Percentiles rank a stretch among this genome's conserved stretches.
These are phyloP conservation scores for Dipodomys stephensi DNA, from an alignment of 2,113 vertebrate species.

Conservation along the genomic window DNA sequence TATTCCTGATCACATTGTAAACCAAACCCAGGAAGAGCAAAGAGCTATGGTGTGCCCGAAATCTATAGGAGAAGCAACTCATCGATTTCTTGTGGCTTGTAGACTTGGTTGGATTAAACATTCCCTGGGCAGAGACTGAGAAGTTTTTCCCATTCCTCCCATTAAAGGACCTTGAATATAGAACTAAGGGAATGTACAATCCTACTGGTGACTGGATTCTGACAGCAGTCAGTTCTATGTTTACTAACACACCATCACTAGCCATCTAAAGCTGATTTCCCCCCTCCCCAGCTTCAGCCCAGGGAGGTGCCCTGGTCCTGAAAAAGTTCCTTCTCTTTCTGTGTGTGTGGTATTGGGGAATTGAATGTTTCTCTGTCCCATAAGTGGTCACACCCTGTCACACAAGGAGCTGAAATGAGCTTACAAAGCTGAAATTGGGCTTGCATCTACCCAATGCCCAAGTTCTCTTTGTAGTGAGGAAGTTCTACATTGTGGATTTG, in stretches of 20 bases:
- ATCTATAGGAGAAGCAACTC: constrained; percentile 17
- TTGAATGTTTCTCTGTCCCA: neutral
- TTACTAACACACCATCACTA: neutral
- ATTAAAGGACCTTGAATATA: neutral
- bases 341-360: neutral
- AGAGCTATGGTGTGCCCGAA: constrained; percentile 58
- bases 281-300: neutral
- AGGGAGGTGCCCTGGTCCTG: neutral
- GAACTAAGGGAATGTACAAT: neutral
- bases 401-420: neutral
- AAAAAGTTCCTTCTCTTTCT: neutral
- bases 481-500: neutral
- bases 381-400: neutral
- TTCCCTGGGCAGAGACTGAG: neutral
- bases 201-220: neutral
- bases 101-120: constrained; percentile 43
- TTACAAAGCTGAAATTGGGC: neutral
- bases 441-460: neutral
- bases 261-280: neutral
- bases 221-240: neutral
- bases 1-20: neutral
- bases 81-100: constrained; percentile 23
- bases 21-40: neutral
- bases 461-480: neutral
- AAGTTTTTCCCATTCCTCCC: neutral